Evolutionary conservation across 2,797 vertebrate species (phyloP).

Genomic region (Kryptolebias ocellatus): DNA sequence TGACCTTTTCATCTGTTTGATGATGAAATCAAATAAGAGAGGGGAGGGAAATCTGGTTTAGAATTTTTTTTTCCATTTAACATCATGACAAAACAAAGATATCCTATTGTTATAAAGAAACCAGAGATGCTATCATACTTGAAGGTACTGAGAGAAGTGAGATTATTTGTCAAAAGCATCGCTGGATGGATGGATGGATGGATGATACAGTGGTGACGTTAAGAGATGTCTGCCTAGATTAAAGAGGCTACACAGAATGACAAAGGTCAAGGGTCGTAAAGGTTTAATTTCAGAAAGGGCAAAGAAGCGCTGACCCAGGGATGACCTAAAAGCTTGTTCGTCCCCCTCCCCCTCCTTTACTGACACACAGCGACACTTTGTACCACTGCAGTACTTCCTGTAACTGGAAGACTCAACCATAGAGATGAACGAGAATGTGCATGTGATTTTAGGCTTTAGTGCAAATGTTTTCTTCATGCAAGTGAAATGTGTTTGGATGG

Average conservation of each 20-base stretch:
- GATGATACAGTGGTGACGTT: conserved; percentile 17
- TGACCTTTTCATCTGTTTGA: conserved; percentile 8
- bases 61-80: not conserved
- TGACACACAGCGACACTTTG: conserved; percentile 9
- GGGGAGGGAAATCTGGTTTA: not conserved
- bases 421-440: not conserved
- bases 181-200: conserved; percentile 7
- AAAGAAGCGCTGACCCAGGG: conserved; percentile 56
- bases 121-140: no score
- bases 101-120: no score
- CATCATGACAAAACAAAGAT: no score
- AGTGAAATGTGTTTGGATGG: not conserved
- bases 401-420: not conserved
- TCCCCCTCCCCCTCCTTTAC: conserved; percentile 8
- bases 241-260: conserved; percentile 40
- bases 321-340: conserved; percentile 28
- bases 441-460: not conserved
- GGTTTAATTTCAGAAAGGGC: conserved; percentile 68
- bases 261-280: conserved; percentile 58
- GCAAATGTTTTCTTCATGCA: not conserved
- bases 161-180: conserved; percentile 9
- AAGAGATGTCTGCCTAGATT: conserved; percentile 46
- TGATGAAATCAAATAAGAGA: conserved; percentile 10
- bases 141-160: not conserved
- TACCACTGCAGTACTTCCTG: conserved; percentile 6